Evolutionary conservation across 1,140 invertebrate genomes (phyloP).

Genomic region (Aethina tumida): DNA sequence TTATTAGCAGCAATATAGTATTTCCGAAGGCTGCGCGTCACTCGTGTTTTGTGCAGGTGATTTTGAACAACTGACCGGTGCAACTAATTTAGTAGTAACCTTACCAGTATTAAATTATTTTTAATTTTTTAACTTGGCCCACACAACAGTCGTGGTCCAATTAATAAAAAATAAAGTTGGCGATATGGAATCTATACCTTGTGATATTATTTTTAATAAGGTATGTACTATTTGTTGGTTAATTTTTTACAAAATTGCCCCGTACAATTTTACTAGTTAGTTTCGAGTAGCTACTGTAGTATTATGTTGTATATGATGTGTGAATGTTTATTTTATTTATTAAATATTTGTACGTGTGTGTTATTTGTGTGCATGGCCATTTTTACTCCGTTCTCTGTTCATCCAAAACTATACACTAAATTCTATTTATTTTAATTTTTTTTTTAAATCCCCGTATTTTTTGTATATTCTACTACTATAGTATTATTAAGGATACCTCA

Average conservation of each 20-base stretch:
- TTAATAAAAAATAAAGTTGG: no score
- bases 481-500: constrained; percentile 28
- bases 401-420: constrained; percentile 4
- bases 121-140: no score
- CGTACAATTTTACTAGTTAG: constrained; percentile 16
- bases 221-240: constrained; percentile 17
- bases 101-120: no score
- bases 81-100: no score
- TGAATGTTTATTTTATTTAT: constrained; percentile 18
- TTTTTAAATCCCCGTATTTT: constrained; percentile 7
- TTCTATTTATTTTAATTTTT: constrained; percentile 7
- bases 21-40: no score
- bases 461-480: constrained; percentile 18
- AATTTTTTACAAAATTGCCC: constrained; percentile 1
- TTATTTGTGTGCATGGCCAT: not conserved
- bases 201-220: constrained; percentile 24
- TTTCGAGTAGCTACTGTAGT: constrained; percentile 8
- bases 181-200: constrained; percentile 16
- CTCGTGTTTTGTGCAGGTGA: no score
- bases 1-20: no score
- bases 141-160: no score
- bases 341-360: constrained; percentile 15
- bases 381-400: constrained; percentile 1
- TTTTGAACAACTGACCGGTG: no score
- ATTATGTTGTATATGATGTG: constrained; percentile 9